Percentiles rank a stretch among this genome's conserved stretches.
Evolutionary conservation across 2,797 vertebrate species (phyloP).

Genomic region (Spea hammondii): DNA sequence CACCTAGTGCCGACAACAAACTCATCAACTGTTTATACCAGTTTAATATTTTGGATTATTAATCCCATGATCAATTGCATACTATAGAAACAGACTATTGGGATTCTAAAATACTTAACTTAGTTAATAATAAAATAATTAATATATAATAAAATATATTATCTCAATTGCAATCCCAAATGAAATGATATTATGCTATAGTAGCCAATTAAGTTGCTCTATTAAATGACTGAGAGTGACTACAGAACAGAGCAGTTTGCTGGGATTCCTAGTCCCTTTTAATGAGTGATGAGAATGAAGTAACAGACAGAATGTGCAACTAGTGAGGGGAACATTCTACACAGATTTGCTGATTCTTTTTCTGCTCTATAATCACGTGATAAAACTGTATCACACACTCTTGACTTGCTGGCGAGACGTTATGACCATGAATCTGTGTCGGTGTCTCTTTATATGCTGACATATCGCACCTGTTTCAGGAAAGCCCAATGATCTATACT

Average conservation of each 20-base stretch:
- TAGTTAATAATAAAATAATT: no score
- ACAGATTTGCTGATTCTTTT: slow-evolving; percentile 38
- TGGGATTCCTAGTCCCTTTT: not conserved
- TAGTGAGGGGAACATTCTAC: slow-evolving; percentile 23
- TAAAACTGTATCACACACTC: slow-evolving; percentile 36
- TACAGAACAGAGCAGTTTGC: slow-evolving; percentile 5
- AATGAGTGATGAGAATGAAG: slow-evolving; percentile 18
- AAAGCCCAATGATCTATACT: not conserved
- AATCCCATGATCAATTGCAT: no score
- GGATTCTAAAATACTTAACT: no score
- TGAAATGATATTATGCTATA: no score
- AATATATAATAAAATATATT: no score
- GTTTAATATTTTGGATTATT: no score
- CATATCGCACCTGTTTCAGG: slow-evolving; percentile 18
- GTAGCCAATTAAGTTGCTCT: not conserved
- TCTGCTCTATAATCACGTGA: slow-evolving; percentile 27
- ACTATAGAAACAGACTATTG: no score
- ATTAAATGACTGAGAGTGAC: not conserved
- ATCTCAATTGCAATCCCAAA: no score
- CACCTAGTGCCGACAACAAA: no score
- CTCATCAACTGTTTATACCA: no score
- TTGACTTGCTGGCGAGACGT: slow-evolving; percentile 10
- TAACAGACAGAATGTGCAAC: slow-evolving; percentile 15
- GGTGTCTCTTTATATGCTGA: not conserved
- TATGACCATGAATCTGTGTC: slow-evolving; percentile 16